Percentiles rank a stretch among this genome's conserved stretches.
These are phyloP conservation scores for Corythoichthys intestinalis DNA, from an alignment of 2,113 vertebrate species.

Conservation along the genomic window DNA sequence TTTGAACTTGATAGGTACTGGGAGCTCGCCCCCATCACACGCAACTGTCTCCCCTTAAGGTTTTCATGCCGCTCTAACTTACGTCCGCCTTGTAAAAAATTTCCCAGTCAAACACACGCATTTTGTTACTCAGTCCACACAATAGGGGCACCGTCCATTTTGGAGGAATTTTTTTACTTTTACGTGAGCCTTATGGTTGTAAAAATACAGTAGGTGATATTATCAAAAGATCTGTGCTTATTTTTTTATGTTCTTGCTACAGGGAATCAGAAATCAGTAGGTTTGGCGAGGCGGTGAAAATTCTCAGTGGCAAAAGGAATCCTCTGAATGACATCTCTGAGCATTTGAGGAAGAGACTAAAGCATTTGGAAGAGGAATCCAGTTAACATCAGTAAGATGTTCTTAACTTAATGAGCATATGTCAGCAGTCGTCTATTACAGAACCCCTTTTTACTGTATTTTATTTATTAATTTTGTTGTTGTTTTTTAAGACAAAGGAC, in stretches of 20 bases:
- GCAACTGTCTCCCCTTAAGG: no score
- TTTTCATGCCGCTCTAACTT: no score
- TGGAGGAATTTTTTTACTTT: no score
- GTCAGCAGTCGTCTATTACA: background rate
- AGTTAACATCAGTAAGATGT: background rate
- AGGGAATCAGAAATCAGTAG: constrained; percentile 3
- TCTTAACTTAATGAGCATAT: background rate
- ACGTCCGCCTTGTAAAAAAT: no score
- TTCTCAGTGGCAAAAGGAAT: constrained; percentile 2
- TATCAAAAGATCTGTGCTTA: background rate
- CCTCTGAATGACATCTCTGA: constrained; percentile 3
- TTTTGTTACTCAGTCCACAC: no score
- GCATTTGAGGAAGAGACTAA: constrained; percentile 3
- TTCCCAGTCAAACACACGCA: no score
- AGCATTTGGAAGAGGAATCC: constrained; percentile 1
- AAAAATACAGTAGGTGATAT: background rate
- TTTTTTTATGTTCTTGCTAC: background rate
- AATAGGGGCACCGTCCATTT: no score
- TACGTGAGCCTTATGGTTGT: no score
- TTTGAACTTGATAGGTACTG: no score
- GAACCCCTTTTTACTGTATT: background rate
- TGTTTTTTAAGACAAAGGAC: background rate
- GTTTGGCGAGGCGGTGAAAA: background rate
- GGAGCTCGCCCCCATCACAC: no score
- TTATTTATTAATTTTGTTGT: background rate